Evolutionary conservation across 2,797 vertebrate genomes (phyloP), one percentile per base, ranked within the genome.

Genomic region (Syncerus caffer): DNA sequence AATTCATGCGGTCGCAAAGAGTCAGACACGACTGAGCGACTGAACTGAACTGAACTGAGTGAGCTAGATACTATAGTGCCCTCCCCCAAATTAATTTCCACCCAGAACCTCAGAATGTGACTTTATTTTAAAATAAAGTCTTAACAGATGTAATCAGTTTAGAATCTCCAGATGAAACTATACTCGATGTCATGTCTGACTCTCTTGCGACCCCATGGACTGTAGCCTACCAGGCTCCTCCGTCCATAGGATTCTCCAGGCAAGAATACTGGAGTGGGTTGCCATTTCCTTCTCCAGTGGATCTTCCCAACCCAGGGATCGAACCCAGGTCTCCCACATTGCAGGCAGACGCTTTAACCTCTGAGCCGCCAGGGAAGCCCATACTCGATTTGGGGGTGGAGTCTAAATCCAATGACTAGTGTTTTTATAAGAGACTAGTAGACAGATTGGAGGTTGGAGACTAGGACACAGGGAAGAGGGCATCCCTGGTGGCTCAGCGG

Each of bases 51-150:
- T 60, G 12, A 58, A 29, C 58, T 60, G 60, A 31, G n/a, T 5
- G 0, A 11, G 47, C 21, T 57, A 27, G 62, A 25, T n/a, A 23
- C 31, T 82, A 14, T 31, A 31, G 8, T 51, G 47, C 25, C 7
- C 17, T 82, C n/a, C 25, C 14, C 1, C 42, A 76, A 60, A n/a
- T 45, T 94, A 16, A 42, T 16, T 47, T 29, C 45, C 47, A 60
- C n/a, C 19, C 2, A 84, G 31, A 58, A 93, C 23, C 51, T 85
- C 38, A 76, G 57, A 51, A 62, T 57, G 15, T 57, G 58, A 71
- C 29, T 85, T 64, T 47, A 85, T 50, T 71, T 85, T 50, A 95
- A 95, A 94, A 89, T 16, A 88, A 25, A 42, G 31, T 76, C 42
- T 76, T 89, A 64, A 16, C 6, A 89, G 80, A 89, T 76, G 31